Conservation (phyloP, 2,113 vertebrate species). For the Callopanchax toddi region DNA sequence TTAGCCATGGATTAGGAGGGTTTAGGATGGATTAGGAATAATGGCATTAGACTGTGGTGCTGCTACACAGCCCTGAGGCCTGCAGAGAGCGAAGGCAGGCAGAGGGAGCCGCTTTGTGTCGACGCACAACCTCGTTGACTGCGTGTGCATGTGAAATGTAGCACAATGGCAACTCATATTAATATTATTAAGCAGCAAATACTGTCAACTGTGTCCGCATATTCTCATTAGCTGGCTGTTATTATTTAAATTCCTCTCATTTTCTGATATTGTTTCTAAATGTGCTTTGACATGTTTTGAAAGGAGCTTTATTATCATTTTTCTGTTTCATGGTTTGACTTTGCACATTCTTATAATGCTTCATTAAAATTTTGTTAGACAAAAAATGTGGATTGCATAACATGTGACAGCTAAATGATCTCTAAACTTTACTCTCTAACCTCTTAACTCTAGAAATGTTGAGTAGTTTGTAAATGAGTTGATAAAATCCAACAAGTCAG, state of each 20-base stretch:
- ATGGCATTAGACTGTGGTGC: slow-evolving; percentile 76
- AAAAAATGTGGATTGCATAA: too few species aligned
- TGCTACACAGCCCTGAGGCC: slow-evolving; percentile 68
- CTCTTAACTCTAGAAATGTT: too few species aligned
- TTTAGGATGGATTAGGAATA: slow-evolving; percentile 80
- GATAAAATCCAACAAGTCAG: too few species aligned
- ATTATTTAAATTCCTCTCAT: slow-evolving; percentile 22
- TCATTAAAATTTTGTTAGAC: too few species aligned
- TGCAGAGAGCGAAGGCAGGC: slow-evolving; percentile 57
- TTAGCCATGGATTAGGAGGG: slow-evolving; percentile 80
- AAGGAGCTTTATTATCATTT: not conserved
- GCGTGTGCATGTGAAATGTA: slow-evolving; percentile 32
- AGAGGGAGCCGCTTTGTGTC: slow-evolving; percentile 66
- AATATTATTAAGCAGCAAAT: slow-evolving; percentile 24
- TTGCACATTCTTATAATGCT: not conserved
- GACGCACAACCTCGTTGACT: slow-evolving; percentile 43
- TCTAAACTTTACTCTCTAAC: too few species aligned
- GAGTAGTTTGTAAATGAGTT: too few species aligned
- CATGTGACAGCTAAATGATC: too few species aligned
- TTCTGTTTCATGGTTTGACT: not conserved
- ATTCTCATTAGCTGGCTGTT: slow-evolving; percentile 12
- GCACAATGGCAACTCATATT: slow-evolving; percentile 33
- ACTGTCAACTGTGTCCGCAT: slow-evolving; percentile 10
- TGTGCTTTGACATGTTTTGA: slow-evolving; percentile 3
- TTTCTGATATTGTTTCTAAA: slow-evolving; percentile 12